Base-by-base conservation (phyloP, 2,113 vertebrate species). In the Oreochromis spilurus region DNA sequence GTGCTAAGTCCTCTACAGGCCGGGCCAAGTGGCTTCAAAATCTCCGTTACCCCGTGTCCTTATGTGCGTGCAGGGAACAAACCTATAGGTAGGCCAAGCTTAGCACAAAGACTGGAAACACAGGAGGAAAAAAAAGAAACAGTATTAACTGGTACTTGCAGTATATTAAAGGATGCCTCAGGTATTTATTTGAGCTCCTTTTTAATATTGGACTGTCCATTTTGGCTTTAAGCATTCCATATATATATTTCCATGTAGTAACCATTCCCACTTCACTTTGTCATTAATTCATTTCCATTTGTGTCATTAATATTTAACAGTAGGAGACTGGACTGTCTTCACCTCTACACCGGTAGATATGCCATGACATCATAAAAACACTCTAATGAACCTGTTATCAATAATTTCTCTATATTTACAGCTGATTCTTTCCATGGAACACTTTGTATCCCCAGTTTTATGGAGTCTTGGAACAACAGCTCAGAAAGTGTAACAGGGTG, bases 11-110 rank as follows among this genome's bases (percentile, higher is more conserved):
- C 9, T 48, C 40, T 19, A 77, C 43, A 50, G 43, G 43, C 50
- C 1, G 26, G 43, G 26, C 43, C 6, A 11, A 29, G 14, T 19
- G 2, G 24, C 70, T 19, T 48, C 16, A 75, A 75, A 75, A 45
- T 6, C 13, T 2, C 24, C 0, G 1, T 29, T 26, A 5, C 5
- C 24, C 43, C 0, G 2, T 17, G 0, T 50, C 3, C 45, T 5
- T 77, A 12, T 50, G 43, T 19, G 43, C 4, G 43, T 77, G 16
- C 16, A 48, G 14, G 43, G 40, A 75, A 48, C 70, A 50, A 77
- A 50, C 0, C 9, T 19, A 19, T 12, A 50, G 26, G 2, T 8
- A 11, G 24, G 21, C 40, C 24, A 29, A 45, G 9, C 40, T 48
- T 72, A 29, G 21, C 67, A 75, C 13, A 72, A 72, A 72, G 5